Evolutionary conservation across 2,888 invertebrate species (phyloP).

Genomic region (Zhuqinia jingwanae): DNA sequence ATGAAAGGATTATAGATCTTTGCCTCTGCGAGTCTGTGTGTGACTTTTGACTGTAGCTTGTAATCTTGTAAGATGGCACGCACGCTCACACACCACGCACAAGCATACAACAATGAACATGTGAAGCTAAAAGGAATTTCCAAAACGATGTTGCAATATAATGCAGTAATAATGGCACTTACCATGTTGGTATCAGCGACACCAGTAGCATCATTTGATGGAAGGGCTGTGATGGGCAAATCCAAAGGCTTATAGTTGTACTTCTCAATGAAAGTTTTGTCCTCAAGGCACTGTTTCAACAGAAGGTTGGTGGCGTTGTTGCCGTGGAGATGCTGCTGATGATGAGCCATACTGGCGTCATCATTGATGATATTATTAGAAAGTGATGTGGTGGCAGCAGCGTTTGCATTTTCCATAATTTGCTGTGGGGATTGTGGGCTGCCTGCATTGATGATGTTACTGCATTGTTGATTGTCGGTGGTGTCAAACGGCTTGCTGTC

Average conservation of each 20-base stretch:
- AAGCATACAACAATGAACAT: background rate
- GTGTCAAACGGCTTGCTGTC: conserved; percentile 67
- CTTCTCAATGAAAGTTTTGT: conserved; percentile 92
- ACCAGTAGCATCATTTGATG: conserved; percentile 46
- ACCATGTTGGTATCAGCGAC: conserved; percentile 59
- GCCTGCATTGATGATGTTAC: conserved; percentile 48
- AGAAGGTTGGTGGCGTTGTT: conserved; percentile 82
- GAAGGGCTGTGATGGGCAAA: conserved; percentile 80
- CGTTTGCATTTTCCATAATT: background rate
- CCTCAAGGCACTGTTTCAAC: conserved; percentile 89
- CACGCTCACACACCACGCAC: background rate
- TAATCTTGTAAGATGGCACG: conserved; percentile 27
- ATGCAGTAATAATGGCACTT: conserved; percentile 34
- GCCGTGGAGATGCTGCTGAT: conserved; percentile 13
- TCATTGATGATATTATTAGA: conserved; percentile 48
- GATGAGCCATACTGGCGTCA: conserved; percentile 27
- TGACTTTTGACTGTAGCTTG: conserved; percentile 35
- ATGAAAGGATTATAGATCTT: conserved; percentile 6
- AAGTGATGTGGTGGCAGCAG: conserved; percentile 32
- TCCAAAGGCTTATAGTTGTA: conserved; percentile 91
- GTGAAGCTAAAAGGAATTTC: background rate
- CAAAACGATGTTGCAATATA: conserved; percentile 5
- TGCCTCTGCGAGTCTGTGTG: background rate
- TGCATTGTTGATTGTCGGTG: conserved; percentile 34
- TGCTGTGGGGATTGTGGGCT: conserved; percentile 28